Evolutionary conservation across 1,140 invertebrate genomes (phyloP), one percentile per base, ranked within the genome.

Genomic region (Apolygus lucorum): DNA sequence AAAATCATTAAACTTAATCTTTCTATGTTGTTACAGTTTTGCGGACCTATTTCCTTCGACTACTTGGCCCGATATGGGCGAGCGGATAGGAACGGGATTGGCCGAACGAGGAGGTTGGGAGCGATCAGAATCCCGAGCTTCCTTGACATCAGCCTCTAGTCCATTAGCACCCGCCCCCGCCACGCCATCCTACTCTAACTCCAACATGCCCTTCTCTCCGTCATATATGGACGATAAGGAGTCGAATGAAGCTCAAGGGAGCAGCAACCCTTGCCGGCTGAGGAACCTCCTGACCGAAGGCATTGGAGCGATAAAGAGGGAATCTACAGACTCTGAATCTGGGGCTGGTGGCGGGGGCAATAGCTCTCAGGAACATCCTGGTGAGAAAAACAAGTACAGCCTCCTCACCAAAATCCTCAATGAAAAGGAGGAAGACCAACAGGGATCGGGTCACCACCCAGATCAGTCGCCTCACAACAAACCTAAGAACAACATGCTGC

Each of bases 341-440:
- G 79, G 80, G 34, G 81, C 82, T 65, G 78, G 78, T 68, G 54
- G 74, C 34, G 75, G 83, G 52, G 78, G 76, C 68, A 24, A 17
- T 29, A 25, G 11, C 21, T 28, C 62, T 64, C 62, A 49, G 14
- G 54, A 59, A 22, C 22, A 59, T 21, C 8, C 8, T 4, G 54
- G 54, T 11, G 54, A 59, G 22, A 59, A 59, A 21, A 59, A 59
- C 54, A 59, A 59, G 54, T 59, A 59, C 54, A 59, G 11, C 22
- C 54, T 59, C 11, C 54, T 59, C 54, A 59, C 54, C 22, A 11
- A 59, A 21, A 59, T 59, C 22, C 54, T 59, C 13, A 59, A 59
- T 22, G 54, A 59, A 21, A 87, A 90, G 75, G 87, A 89, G 69
- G 92, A 95, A 72, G 91, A 93, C 68, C 88, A 90, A 70, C 34